phyloP scores from a whole-genome alignment of 2,797 vertebrate species.

The Melanotaenia boesemani region DNA sequence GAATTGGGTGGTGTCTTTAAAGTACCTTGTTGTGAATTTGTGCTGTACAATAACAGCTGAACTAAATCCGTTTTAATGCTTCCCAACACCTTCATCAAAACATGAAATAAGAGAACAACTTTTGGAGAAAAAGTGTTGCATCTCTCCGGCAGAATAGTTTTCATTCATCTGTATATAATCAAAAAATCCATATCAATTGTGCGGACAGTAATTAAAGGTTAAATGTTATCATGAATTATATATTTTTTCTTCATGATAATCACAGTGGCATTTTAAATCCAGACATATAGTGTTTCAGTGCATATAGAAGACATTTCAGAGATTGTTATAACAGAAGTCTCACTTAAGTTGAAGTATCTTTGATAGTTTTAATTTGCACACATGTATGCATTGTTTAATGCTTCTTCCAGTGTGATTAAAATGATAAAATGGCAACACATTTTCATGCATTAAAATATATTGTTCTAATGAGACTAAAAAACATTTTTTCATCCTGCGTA shows the following conservation, averaged over 20 bases:
- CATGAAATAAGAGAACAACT: background rate
- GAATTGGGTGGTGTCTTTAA: too few relatives aligned
- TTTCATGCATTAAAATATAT: background rate
- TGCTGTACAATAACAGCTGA: too few relatives aligned
- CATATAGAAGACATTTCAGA: background rate
- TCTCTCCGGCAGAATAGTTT: background rate
- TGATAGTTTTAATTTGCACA: too few relatives aligned
- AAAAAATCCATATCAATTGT: background rate
- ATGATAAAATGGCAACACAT: background rate
- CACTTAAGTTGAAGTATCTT: background rate
- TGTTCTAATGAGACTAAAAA: background rate
- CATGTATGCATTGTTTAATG: background rate
- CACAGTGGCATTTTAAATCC: background rate
- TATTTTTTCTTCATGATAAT: background rate
- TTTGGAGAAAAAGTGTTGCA: background rate
- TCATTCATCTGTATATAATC: background rate
- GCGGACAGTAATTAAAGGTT: too few relatives aligned
- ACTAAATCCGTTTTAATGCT: too few relatives aligned
- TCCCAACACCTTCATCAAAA: background rate
- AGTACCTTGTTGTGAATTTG: too few relatives aligned
- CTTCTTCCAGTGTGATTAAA: background rate
- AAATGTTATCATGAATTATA: too few relatives aligned
- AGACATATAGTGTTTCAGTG: background rate
- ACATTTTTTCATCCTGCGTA: background rate
- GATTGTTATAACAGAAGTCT: background rate